Evolutionary conservation across 2,113 vertebrate genomes (phyloP).

Genomic region (Neotoma lepida): DNA sequence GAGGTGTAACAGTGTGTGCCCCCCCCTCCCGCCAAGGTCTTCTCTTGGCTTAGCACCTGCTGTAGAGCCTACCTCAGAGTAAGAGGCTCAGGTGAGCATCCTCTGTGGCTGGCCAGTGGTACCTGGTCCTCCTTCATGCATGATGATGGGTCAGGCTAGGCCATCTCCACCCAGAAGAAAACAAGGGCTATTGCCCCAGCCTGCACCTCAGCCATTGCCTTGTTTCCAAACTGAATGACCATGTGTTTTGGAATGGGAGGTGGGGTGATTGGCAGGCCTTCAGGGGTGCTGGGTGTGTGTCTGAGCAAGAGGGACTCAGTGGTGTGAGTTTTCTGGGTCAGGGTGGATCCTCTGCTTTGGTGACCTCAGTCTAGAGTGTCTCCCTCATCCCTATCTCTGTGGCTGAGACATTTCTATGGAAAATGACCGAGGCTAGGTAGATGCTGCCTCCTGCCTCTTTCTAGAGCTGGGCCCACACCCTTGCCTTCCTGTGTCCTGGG

Average conservation of each 20-base stretch:
- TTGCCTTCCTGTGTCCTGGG: not conserved
- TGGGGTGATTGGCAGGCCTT: not conserved
- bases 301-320: slow-evolving; percentile 4
- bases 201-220: not conserved
- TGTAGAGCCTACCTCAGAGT: not conserved
- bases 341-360: slow-evolving; percentile 22
- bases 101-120: fast-evolving
- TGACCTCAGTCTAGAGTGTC: not conserved
- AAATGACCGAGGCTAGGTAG: not conserved
- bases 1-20: not conserved
- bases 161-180: not conserved
- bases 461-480: not conserved
- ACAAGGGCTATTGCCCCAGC: not conserved
- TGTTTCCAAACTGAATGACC: slow-evolving; percentile 54
- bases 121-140: not conserved
- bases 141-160: not conserved
- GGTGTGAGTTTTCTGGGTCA: slow-evolving; percentile 64
- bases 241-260: slow-evolving; percentile 58
- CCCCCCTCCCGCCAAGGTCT: not conserved
- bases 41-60: not conserved
- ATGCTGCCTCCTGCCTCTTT: not conserved
- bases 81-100: not conserved
- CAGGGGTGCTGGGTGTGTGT: not conserved
- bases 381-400: not conserved
- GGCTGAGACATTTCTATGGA: not conserved